Conservation (phyloP, 23 tunicate genomes). For the Styela plicata region DNA sequence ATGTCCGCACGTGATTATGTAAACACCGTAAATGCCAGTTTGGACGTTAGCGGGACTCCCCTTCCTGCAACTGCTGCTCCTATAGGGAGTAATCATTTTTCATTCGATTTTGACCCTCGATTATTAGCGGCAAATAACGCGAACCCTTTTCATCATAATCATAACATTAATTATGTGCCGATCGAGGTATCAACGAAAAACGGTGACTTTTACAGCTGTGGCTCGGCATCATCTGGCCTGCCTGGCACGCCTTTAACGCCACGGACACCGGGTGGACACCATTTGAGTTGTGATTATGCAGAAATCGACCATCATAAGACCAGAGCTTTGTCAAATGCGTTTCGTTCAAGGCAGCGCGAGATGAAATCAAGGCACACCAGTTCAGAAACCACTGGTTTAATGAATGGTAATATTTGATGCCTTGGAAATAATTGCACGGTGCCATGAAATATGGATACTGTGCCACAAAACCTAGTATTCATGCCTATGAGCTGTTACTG, state of each 20-base stretch:
- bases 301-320: constrained; percentile 82
- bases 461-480: not conserved
- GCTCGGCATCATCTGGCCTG: constrained; percentile 89
- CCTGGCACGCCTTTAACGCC: constrained; percentile 90
- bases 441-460: not conserved
- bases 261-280: constrained; percentile 65
- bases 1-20: constrained; percentile 72
- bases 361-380: constrained; percentile 67
- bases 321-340: constrained; percentile 54
- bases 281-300: constrained; percentile 61
- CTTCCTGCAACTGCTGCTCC: constrained; percentile 79
- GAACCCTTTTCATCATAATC: not conserved
- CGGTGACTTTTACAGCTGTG: constrained; percentile 61
- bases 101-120: constrained; percentile 61
- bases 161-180: constrained; percentile 21
- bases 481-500: no score
- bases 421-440: not conserved
- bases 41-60: constrained; percentile 88
- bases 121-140: constrained; percentile 22
- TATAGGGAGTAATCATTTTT: constrained; percentile 47
- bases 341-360: constrained; percentile 44
- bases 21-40: constrained; percentile 73
- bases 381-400: constrained; percentile 35
- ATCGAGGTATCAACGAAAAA: constrained; percentile 51
- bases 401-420: constrained; percentile 21